phyloP scores from a whole-genome alignment of 2,888 invertebrate genomes.

The Koerneria pararmatus region DNA sequence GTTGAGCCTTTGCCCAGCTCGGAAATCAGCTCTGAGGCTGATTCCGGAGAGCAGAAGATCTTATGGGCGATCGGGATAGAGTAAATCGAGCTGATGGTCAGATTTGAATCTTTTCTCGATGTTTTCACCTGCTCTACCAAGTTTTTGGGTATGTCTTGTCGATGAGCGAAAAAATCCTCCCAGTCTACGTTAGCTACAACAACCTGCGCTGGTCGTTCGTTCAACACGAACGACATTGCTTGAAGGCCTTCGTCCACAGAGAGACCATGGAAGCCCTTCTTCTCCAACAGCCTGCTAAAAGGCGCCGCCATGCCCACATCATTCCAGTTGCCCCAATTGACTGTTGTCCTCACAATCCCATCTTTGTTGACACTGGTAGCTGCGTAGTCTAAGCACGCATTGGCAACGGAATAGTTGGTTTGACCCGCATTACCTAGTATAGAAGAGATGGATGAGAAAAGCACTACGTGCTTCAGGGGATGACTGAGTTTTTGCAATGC shows the following conservation, averaged over 20 bases:
- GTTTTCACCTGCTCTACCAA: slow-evolving; percentile 23
- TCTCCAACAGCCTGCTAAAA: slow-evolving; percentile 32
- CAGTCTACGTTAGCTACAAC: slow-evolving; percentile 49
- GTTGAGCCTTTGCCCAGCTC: too few species aligned
- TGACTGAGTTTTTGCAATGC: slow-evolving; percentile 10
- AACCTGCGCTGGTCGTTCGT: slow-evolving; percentile 33
- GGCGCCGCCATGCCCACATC: slow-evolving; percentile 53
- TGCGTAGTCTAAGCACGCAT: slow-evolving; percentile 41
- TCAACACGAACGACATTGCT: slow-evolving; percentile 38
- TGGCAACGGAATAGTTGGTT: slow-evolving; percentile 49
- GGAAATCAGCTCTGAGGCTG: too few species aligned
- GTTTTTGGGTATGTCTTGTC: slow-evolving; percentile 41
- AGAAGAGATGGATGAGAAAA: slow-evolving; percentile 51
- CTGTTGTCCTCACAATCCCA: slow-evolving; percentile 29
- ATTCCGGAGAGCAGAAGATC: too few species aligned
- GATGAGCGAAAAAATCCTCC: slow-evolving; percentile 35
- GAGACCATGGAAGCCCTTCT: slow-evolving; percentile 48
- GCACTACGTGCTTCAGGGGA: slow-evolving; percentile 36
- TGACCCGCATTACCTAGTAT: slow-evolving; percentile 53
- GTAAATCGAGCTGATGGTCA: too few species aligned
- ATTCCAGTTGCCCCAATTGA: slow-evolving; percentile 57
- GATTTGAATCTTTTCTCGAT: too few species aligned
- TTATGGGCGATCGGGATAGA: too few species aligned
- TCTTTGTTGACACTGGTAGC: too few species aligned
- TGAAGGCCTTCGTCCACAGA: slow-evolving; percentile 41